Evolutionary conservation across 2,113 vertebrate genomes (phyloP), one percentile per base, ranked within the genome.

Genomic region (Sciurus niger): DNA sequence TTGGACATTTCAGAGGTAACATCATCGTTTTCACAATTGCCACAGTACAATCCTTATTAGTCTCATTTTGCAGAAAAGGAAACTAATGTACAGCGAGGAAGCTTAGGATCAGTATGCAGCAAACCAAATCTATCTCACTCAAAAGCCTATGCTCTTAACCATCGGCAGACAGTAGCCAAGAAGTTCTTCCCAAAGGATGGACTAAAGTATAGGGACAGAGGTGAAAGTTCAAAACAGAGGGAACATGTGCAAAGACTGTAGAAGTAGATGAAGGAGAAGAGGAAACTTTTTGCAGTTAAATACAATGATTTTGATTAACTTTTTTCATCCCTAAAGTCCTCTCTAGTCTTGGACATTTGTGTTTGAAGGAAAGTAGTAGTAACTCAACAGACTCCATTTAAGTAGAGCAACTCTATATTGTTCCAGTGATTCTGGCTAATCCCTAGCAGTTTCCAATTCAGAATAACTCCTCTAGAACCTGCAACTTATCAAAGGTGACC

Each of bases 21-120:
- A n/a, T n/a, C 84, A 34, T 78, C 9, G 4, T 4, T 67, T 17
- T 25, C 32, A 37, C n/a, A 12, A 80, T 37, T 6, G 40, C 74
- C 53, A 43, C 6, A 48, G 11, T 53, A 7, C 22, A 89, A 84
- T 13, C 40, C 7, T 70, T 58, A 53, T 25, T 34, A 76, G 55
- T 32, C 32, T 30, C 67, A 43, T 88, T 88, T 84, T 84, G 34
- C n/a, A 84, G n/a, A 88, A 53, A 40, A 80, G 77, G 8, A 90
- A 68, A 67, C 28, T 24, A 34, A 89, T 12, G 43, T 51, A 25
- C 32, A 79, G 53, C 85, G 51, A 85, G 6, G 4, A 84, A 72
- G 40, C 43, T 72, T 43, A 65, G 93, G 72, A 68, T 14, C 22
- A 25, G 30, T 37, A 82, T 87, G 70, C 25, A 84, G 78, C 58